A percentile compares a stretch with the other conserved stretches of the same genome.
phyloP scores from a whole-genome alignment of 2,113 vertebrate genomes.

The Dasypus novemcinctus region DNA sequence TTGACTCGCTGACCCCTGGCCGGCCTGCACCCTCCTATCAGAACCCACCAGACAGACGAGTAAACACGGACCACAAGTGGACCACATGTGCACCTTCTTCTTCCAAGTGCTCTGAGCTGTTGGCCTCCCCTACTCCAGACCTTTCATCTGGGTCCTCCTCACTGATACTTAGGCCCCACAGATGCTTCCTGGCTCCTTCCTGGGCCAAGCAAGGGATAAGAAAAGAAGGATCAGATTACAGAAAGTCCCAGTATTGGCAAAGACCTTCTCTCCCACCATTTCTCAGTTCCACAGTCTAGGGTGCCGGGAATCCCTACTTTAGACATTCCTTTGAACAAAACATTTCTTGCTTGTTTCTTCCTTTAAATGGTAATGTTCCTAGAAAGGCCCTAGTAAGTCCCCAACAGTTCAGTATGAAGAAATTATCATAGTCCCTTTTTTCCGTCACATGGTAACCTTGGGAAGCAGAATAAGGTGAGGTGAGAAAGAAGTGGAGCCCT shows the following conservation, averaged over 20 bases:
- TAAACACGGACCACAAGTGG: conserved; percentile 70
- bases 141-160: background rate
- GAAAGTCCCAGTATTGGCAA: background rate
- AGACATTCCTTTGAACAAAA: background rate
- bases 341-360: background rate
- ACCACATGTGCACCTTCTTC: conserved; percentile 61
- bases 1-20: conserved; percentile 68
- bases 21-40: conserved; percentile 50
- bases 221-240: background rate
- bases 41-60: conserved; percentile 71
- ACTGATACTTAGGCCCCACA: background rate
- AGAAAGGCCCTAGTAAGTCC: background rate
- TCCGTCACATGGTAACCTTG: background rate
- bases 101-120: conserved; percentile 62
- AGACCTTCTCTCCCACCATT: background rate
- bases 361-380: background rate
- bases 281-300: background rate
- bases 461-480: background rate
- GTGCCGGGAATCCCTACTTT: background rate
- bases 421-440: background rate
- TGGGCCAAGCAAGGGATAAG: background rate
- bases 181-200: background rate
- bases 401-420: background rate
- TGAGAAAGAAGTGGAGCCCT: background rate
- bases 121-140: conserved; percentile 17